These are phyloP conservation scores for Diorhabda carinulata DNA, from an alignment of 1,140 invertebrate species.

Conservation along the genomic window DNA sequence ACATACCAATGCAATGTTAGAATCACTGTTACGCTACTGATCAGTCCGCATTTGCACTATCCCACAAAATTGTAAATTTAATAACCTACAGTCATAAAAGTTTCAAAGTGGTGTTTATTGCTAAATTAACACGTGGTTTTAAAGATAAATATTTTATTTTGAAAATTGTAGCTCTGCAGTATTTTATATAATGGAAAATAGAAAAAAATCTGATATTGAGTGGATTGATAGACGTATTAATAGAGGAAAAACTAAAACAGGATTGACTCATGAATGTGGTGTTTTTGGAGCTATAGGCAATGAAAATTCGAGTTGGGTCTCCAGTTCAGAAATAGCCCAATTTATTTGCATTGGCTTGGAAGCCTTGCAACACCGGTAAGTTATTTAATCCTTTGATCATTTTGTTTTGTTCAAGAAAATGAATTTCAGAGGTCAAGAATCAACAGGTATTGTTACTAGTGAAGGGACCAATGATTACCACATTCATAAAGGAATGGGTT, in stretches of 20 bases:
- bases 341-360: conserved; percentile 86
- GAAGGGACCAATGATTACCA: conserved; percentile 76
- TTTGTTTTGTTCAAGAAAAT: neutral
- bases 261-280: conserved; percentile 76
- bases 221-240: conserved; percentile 17
- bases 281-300: conserved; percentile 89
- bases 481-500: conserved; percentile 91
- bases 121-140: neutral
- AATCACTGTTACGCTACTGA: too few relatives aligned
- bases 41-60: too few relatives aligned
- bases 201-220: neutral
- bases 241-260: conserved; percentile 25
- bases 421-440: conserved; percentile 81
- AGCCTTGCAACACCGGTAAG: conserved; percentile 87
- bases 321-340: conserved; percentile 62
- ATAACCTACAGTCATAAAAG: too few relatives aligned
- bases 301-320: conserved; percentile 68
- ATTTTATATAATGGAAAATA: neutral
- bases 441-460: conserved; percentile 91
- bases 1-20: too few relatives aligned
- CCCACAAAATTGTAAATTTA: too few relatives aligned
- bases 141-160: neutral
- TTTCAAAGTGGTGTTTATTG: too few relatives aligned
- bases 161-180: too few relatives aligned
- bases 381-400: neutral